phyloP scores from a whole-genome alignment of 2,888 invertebrate species.

The Zaprionus obscuricornis region DNA sequence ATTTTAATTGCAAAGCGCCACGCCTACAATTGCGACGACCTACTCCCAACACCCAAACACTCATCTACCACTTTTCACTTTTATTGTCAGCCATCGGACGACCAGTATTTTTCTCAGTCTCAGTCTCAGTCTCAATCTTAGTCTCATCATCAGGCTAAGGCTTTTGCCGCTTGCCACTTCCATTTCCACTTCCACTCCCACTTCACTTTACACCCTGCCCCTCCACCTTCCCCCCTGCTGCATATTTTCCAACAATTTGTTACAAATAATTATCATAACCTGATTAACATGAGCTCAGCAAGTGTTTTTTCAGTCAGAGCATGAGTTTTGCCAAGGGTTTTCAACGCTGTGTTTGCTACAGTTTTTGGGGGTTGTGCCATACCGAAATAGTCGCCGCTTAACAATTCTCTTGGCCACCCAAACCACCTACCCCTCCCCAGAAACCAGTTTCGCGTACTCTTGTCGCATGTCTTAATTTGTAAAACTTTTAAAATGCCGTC shows the following conservation, averaged over 20 bases:
- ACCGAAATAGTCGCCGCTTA: slow-evolving; percentile 52
- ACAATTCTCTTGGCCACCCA: neutral
- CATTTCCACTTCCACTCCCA: too few species aligned
- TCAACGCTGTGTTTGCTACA: neutral
- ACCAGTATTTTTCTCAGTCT: slow-evolving; percentile 5
- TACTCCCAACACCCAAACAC: slow-evolving; percentile 18
- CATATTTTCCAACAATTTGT: slow-evolving; percentile 77
- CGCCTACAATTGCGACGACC: neutral
- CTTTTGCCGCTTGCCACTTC: too few species aligned
- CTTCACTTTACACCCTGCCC: neutral
- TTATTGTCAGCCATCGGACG: slow-evolving; percentile 22
- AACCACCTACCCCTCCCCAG: neutral
- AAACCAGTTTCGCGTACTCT: slow-evolving; percentile 9
- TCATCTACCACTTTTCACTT: neutral
- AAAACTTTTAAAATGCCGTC: slow-evolving; percentile 76
- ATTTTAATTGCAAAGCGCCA: slow-evolving; percentile 77
- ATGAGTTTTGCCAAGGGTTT: slow-evolving; percentile 1
- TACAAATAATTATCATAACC: slow-evolving; percentile 84
- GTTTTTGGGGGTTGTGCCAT: slow-evolving; percentile 31
- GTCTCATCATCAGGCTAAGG: too few species aligned
- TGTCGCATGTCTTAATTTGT: slow-evolving; percentile 62
- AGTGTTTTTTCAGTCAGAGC: slow-evolving; percentile 39
- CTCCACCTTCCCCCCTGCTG: slow-evolving; percentile 32
- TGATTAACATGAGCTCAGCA: slow-evolving; percentile 83
- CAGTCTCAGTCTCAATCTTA: too few species aligned